Percentiles rank a stretch among this genome's conserved stretches.
These are phyloP conservation scores for Lucinisca nassula DNA, from an alignment of 2,888 invertebrate species.

Conservation along the genomic window DNA sequence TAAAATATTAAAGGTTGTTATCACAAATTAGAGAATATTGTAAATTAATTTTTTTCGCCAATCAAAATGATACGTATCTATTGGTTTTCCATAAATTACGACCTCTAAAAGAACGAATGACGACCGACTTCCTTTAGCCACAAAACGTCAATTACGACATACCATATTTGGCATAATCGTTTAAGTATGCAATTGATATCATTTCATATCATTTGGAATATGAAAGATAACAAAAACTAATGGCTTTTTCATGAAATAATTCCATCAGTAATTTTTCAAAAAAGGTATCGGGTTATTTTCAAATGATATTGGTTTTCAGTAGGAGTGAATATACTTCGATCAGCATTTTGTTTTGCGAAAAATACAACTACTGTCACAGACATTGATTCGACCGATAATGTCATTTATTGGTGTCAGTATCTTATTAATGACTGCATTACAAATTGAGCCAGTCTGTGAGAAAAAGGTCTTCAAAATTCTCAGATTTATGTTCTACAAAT, in stretches of 20 bases:
- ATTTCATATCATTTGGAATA: conserved; percentile 14
- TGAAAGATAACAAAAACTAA: conserved; percentile 2
- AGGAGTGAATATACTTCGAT: background rate
- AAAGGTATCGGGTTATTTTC: background rate
- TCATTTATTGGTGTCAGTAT: background rate
- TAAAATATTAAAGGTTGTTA: background rate
- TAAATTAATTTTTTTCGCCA: background rate
- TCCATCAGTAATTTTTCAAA: background rate
- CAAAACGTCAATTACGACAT: conserved; percentile 20
- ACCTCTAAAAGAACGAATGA: conserved; percentile 40
- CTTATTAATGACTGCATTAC: background rate
- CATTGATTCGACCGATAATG: background rate
- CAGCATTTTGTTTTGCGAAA: background rate
- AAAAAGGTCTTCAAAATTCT: too few species aligned
- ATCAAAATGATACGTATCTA: conserved; percentile 24
- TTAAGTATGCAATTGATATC: conserved; percentile 17
- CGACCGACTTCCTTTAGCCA: conserved; percentile 43
- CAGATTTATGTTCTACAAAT: too few species aligned
- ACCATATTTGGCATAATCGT: conserved; percentile 18
- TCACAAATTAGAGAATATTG: conserved; percentile 9
- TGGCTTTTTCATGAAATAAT: conserved; percentile 8
- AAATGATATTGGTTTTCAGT: conserved; percentile 7
- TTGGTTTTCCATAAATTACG: conserved; percentile 67
- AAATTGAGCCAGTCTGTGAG: background rate
- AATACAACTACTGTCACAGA: background rate